Conservation (phyloP, 2,888 invertebrate species). For the Andricus quercusramuli region DNA sequence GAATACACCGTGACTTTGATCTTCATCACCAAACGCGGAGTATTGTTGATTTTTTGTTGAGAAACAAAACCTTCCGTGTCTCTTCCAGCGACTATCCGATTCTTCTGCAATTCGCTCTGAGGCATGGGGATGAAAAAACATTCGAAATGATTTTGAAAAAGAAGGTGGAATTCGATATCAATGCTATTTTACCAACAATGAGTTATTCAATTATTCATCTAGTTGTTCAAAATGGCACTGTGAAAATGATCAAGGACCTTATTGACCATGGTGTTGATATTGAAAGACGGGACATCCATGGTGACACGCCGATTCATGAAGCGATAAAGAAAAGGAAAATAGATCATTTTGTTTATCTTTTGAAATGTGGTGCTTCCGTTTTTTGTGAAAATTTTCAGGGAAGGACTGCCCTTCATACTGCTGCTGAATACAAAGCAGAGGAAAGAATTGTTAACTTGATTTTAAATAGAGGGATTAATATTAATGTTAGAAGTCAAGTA, state of each 20-base stretch:
- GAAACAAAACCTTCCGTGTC: neutral
- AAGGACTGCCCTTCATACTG: neutral
- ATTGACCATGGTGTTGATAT: neutral
- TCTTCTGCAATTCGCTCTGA: neutral
- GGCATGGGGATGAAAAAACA: neutral
- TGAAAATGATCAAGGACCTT: neutral
- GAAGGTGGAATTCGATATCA: neutral
- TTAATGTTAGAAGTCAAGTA: neutral
- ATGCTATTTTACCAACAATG: neutral
- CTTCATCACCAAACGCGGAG: neutral
- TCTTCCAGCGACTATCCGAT: neutral
- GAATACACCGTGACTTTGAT: neutral
- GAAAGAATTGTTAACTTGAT: neutral
- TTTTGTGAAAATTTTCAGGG: neutral
- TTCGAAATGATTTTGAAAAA: neutral
- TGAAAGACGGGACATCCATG: neutral
- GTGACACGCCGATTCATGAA: neutral
- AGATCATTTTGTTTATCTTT: neutral
- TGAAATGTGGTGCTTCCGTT: neutral
- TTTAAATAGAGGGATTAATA: neutral
- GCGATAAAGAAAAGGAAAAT: neutral
- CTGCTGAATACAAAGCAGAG: neutral
- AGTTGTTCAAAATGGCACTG: neutral
- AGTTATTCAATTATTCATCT: neutral
- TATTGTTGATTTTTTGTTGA: neutral